These are phyloP conservation scores for Trochalopteron elliotii DNA, from an alignment of 2,113 vertebrate species.

Conservation along the genomic window DNA sequence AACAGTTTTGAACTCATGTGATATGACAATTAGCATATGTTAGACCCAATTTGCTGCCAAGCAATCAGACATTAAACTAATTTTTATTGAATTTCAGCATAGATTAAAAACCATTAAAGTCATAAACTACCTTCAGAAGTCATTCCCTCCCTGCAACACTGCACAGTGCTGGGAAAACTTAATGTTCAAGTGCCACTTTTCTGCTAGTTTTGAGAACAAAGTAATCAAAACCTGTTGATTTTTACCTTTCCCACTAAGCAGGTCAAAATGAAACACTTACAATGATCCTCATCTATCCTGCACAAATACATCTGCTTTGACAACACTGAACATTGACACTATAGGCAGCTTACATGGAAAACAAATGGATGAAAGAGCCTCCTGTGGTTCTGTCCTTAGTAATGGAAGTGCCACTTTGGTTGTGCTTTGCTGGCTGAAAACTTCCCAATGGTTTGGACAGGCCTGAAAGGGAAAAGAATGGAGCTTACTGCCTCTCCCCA, in stretches of 20 bases:
- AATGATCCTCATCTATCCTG: not conserved
- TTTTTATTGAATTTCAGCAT: not conserved
- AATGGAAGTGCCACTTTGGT: not conserved
- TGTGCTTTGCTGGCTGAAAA: not conserved
- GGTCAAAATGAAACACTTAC: not conserved
- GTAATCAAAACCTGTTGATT: not conserved
- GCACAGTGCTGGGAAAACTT: not conserved
- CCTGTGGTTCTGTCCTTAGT: not conserved
- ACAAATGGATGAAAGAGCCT: not conserved
- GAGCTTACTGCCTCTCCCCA: not conserved
- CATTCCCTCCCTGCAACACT: not conserved
- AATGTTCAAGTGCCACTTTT: not conserved
- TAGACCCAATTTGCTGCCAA: not conserved
- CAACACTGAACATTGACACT: not conserved
- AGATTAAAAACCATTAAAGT: conserved; percentile 32
- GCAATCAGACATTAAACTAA: not conserved
- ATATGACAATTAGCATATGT: not conserved
- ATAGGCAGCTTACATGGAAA: not conserved
- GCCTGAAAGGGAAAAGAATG: not conserved
- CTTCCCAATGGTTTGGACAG: not conserved
- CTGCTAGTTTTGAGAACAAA: not conserved
- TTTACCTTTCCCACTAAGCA: not conserved
- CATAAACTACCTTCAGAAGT: not conserved
- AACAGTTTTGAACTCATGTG: not conserved
- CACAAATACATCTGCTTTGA: not conserved